Conservation (phyloP, 2,797 vertebrate species). For the Hirundo rustica region DNA sequence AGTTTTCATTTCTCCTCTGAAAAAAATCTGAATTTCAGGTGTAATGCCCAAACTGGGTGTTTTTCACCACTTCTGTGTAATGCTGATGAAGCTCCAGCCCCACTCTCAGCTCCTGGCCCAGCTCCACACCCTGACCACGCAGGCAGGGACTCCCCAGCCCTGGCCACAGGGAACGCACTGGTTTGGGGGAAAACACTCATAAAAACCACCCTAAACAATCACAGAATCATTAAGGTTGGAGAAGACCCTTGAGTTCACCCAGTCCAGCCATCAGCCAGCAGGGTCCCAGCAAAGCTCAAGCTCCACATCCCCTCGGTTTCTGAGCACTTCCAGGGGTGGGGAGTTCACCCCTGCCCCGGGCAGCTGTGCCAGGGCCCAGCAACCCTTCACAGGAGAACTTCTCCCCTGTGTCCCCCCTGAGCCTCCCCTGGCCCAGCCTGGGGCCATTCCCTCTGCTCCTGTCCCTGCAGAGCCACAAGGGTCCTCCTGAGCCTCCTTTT, state of each 20-base stretch:
- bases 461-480: background rate
- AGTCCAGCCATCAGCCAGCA: background rate
- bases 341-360: accelerated
- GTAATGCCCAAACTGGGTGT: background rate
- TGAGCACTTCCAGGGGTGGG: background rate
- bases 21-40: background rate
- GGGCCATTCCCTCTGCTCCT: background rate
- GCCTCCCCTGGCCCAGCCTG: background rate
- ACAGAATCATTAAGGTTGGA: accelerated
- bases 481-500: background rate
- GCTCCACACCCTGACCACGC: background rate
- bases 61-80: background rate
- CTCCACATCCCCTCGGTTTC: background rate
- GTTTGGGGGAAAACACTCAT: background rate
- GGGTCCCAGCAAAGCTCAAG: background rate
- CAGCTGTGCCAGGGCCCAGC: no score
- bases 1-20: background rate
- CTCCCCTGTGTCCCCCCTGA: background rate
- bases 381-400: accelerated
- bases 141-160: background rate
- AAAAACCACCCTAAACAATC: background rate
- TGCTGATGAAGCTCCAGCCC: background rate
- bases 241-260: background rate
- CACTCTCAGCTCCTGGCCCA: background rate
- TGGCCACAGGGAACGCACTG: background rate